A percentile compares a stretch with the other conserved stretches of the same genome.
Evolutionary conservation across 1,140 invertebrate genomes (phyloP).

Genomic region (Bombus superbus): DNA sequence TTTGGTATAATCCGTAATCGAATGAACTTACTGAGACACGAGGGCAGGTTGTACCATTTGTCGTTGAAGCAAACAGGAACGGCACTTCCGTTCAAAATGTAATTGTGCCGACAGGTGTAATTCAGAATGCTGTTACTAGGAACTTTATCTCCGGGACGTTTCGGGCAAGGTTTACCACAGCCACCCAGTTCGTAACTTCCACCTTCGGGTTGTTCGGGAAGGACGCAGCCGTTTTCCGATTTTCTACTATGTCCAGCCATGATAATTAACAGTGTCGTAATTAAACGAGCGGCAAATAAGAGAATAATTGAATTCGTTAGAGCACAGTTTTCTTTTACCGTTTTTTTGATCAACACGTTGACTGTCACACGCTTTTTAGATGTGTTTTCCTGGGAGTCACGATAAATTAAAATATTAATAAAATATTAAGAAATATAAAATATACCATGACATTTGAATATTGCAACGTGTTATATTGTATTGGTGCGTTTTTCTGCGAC

Average conservation of each 20-base stretch:
- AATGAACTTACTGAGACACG: conserved; percentile 65
- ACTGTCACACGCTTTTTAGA: too few species aligned
- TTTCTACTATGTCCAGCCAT: conserved; percentile 13
- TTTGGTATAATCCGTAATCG: not conserved
- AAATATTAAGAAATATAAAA: too few species aligned
- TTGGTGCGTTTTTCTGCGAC: too few species aligned
- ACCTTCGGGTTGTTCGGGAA: conserved; percentile 62
- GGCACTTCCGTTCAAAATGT: conserved; percentile 58
- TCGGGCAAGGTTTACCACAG: conserved; percentile 57
- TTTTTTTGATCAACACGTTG: not conserved
- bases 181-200: conserved; percentile 64
- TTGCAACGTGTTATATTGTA: too few species aligned
- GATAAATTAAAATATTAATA: too few species aligned
- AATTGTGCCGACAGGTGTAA: conserved; percentile 66
- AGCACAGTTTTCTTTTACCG: not conserved
- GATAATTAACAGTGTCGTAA: conserved; percentile 29
- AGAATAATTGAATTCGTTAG: conserved; percentile 21
- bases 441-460: too few species aligned
- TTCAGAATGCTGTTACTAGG: conserved; percentile 66
- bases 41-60: conserved; percentile 54
- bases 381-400: too few species aligned
- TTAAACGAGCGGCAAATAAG: conserved; percentile 23
- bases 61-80: conserved; percentile 65
- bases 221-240: conserved; percentile 53
- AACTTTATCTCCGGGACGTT: conserved; percentile 57